Evolutionary conservation across 35 echinoderm and acorn worm species (phyloP), one percentile per base, ranked within the genome.

Genomic region (Amphiura filiformis): DNA sequence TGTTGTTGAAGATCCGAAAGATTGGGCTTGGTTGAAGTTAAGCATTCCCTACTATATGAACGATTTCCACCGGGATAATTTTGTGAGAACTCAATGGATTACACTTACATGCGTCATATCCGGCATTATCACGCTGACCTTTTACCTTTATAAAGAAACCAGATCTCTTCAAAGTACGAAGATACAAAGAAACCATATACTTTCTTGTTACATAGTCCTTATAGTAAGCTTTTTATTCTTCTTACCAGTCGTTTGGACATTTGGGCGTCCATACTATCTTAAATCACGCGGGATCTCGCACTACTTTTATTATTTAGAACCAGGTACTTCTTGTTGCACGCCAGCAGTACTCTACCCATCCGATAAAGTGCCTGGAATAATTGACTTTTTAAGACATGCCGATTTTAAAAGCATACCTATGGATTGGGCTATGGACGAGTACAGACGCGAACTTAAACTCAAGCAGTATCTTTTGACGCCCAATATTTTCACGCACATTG

Each of bases 401-500:
- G 11, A 65, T 30, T 0, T 90, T 86, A 18, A 75, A 77, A 35
- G 20, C 28, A 17, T 86, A 0, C 89, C 92, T 0, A n/a, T 99
- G 37, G 96, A 99, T 70, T 90, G 94, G 76, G 96, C 93, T 7
- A 80, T 99, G 65, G 90, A 92, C 0, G 79, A 92, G 38, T 99
- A 92, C 78, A 86, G 87, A 2, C 28, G 35, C 13, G 33, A 84
- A 37, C 41, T 35, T 17, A 86, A 81, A 26, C 81, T 92, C 0
- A 82, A 40, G 0, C 93, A 99, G 76, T 99, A 92, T 76, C 37
- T 99, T 17, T 40, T 87, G 4, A 85, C 76, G 32, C 96, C 96
- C 5, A 99, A 99, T 65, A n/a, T 99, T 32, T 99, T 99, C 90
- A 44, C 75, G 9, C 96, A 99, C 78, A 95, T 99, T 37, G 96